Evolutionary conservation across 2,888 invertebrate species (phyloP), one percentile per base, ranked within the genome.

Genomic region (Listrodromus nycthemerus): DNA sequence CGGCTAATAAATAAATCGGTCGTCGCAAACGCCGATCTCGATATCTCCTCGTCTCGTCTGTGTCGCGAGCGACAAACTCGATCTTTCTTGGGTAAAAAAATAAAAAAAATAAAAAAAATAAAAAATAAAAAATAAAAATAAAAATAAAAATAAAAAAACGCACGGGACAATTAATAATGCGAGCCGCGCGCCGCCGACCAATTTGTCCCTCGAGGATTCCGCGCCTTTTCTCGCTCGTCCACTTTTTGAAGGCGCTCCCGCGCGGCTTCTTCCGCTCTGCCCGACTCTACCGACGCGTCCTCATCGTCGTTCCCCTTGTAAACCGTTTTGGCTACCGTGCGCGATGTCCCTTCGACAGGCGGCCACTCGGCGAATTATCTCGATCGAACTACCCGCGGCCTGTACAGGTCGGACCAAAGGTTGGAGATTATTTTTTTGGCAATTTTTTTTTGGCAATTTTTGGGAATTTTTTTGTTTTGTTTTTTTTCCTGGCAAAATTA

Each of bases 201-300:
- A 93, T 93, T 93, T 93, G 93, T 92, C 93, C 89, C 85, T 85
- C 86, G 82, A 87, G 88, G 90, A 92, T 92, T 91, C 92, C 90
- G 84, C 83, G 81, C 80, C 83, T 61, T 63, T 61, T 55, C 81
- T 76, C 74, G 84, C 74, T 86, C 81, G 80, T 61, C 84, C 80
- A 85, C 86, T 87, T 89, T 89, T 89, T 88, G 85, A 85, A 80
- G 80, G 69, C 67, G 69, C 55, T 63, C 70, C 45, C 52, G 33
- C 55, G 48, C 76, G 82, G 30, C 58, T 58, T 16, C 52, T 70
- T 63, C 67, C 19, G 27, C 37, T 80, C 50, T 73, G 55, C 48
- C 58, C 52, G 16, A 24, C 48, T 27, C 67, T n/a, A n/a, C n/a
- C 48, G 7, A 45, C 63, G 37, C 50, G 63, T 65, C 58, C 27